Base-by-base conservation (phyloP, 2,888 invertebrate genomes). In the Tiphia femorata region DNA sequence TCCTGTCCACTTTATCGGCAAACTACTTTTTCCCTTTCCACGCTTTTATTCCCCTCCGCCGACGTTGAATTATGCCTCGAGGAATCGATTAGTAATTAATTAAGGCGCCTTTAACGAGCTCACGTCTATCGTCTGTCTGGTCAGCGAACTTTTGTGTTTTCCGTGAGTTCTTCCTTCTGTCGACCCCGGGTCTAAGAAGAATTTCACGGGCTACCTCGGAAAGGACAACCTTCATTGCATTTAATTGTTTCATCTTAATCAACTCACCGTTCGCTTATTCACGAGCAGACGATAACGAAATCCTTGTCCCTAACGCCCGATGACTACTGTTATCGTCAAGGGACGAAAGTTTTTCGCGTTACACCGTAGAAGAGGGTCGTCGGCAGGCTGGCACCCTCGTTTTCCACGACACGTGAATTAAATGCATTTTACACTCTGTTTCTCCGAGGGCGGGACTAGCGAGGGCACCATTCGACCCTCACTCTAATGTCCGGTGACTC, bases 391-490 rank as follows among this genome's bases (percentile, higher is more conserved):
- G 54, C 25, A 69, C 70, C 72, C 74, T 75, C 64, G 61, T 58
- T 62, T 33, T 59, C 63, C 49, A 56, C 70, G 72, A 73, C 70
- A 71, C 72, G 66, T 47, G 75, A 77, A 77, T 76, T 77, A 77
- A 77, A 76, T 77, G 70, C 74, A 74, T 77, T 77, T 77, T 77
- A 77, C 75, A 77, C 75, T 73, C 78, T 70, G 74, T 69, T 77
- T 75, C 68, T 57, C 57, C 66, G 51, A 46, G 49, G 6, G 43
- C 51, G 48, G 52, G 47, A 38, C 20, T n/a, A 17, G 56, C 37
- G 29, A 38, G 53, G 17, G 27, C 16, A 3, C 3, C 47, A 21
- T 23, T 29, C 58, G 64, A 74, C 71, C 74, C 78, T 72, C 70
- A 70, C 77, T 71, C 73, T 70, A 75, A 78, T 77, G 78, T 75